Base-by-base conservation (phyloP, 2,888 invertebrate genomes). In the Pterobdella sp. region DNA sequence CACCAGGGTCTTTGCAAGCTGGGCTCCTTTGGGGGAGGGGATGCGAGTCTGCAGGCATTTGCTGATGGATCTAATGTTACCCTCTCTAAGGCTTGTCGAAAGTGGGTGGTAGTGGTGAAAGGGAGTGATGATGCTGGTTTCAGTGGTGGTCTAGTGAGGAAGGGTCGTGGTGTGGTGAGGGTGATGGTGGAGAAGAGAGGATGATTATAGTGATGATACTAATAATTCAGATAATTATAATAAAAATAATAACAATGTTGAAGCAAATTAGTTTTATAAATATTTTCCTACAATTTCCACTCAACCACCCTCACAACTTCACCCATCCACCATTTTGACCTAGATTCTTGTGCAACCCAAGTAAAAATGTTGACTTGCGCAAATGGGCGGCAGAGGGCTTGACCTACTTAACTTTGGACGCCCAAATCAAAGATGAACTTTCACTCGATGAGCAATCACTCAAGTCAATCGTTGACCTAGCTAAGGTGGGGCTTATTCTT, bases 301-400 rank as follows among this genome's bases (percentile, higher is more conserved):
- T 42, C 42, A 42, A 14, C 42, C 60, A 56, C 26, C n/a, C 26
- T 26, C 18, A 26, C n/a, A 56, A 4, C 60, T 26, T 22, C 60
- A 56, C 60, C 60, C 60, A 22, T 26, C 60, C 60, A 56, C 60
- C 60, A 56, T 29, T 3, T 52, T 26, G 1, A 63, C 68, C 67
- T 77, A 86, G 86, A 77, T 95, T 95, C 82, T 85, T 96, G 68
- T 87, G 93, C 0, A 93, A 93, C 83, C 91, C 93, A 0, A 87
- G 89, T 7, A 92, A 93, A 70, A 91, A 95, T 80, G 88, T 88
- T 77, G 94, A 94, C 80, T 89, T 94, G 82, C 87, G 93, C 68
- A 91, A 92, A 80, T 97, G 96, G 95, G 94, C 96, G 0, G 92
- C 93, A 7, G 96, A 97, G 86, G 96, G 96, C 0, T 87, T 98